These are phyloP conservation scores for Eospalax fontanierii DNA, from an alignment of 2,797 vertebrate species.

Conservation along the genomic window DNA sequence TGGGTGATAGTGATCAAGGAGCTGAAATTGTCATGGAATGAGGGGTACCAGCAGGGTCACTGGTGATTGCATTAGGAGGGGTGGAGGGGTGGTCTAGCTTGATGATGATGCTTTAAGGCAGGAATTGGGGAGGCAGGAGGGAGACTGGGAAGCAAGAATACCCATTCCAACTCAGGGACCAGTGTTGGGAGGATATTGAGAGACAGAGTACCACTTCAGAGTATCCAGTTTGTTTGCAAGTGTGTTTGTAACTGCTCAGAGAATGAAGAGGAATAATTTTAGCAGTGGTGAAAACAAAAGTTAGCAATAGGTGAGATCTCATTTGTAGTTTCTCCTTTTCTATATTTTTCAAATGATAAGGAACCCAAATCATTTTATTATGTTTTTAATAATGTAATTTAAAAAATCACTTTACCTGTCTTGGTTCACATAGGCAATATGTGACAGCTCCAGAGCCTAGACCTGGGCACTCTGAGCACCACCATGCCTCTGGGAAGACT, in stretches of 20 bases:
- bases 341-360: background rate
- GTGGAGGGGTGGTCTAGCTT: background rate
- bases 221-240: background rate
- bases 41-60: background rate
- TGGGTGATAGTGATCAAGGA: background rate
- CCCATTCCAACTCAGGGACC: background rate
- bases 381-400: background rate
- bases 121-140: background rate
- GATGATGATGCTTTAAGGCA: background rate
- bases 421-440: background rate
- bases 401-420: background rate
- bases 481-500: background rate
- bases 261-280: background rate
- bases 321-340: background rate
- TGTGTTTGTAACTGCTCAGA: background rate
- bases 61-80: background rate
- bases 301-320: background rate
- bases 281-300: background rate
- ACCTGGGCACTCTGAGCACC: background rate
- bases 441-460: background rate
- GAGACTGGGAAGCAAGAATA: background rate
- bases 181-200: background rate
- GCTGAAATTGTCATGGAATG: background rate
- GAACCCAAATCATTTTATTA: background rate
- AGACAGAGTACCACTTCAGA: background rate